Percentiles rank a stretch among this genome's conserved stretches.
phyloP scores from a whole-genome alignment of 2,113 vertebrate genomes.

The Callithrix jacchus region DNA sequence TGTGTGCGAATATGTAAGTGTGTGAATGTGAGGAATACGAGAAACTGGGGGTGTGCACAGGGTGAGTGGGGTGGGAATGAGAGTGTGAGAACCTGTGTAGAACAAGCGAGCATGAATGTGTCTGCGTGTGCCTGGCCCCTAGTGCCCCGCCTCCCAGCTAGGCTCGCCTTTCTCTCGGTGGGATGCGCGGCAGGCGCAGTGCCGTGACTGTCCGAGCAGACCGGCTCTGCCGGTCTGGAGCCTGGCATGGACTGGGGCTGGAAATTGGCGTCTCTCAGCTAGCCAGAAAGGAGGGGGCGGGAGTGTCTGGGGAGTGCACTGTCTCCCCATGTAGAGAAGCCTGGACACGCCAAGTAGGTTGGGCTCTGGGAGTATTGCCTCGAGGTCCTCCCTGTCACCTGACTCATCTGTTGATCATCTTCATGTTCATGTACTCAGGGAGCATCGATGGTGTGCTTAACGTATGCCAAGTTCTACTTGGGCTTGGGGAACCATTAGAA shows the following conservation, averaged over 20 bases:
- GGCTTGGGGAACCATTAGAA: neutral
- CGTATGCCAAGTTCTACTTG: neutral
- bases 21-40: neutral
- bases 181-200: too few species aligned
- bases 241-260: neutral
- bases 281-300: rapidly evolving
- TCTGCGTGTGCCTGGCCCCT: neutral
- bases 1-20: neutral
- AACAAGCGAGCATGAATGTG: neutral
- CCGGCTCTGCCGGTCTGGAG: neutral
- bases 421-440: neutral
- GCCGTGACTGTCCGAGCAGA: too few species aligned
- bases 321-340: neutral
- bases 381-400: neutral
- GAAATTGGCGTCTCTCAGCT: neutral
- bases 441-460: neutral
- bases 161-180: rapidly evolving
- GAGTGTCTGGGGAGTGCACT: neutral
- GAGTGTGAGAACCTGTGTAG: neutral
- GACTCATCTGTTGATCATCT: neutral
- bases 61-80: neutral
- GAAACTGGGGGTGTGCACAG: neutral
- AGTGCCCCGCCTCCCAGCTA: rapidly evolving
- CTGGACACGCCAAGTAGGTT: too few species aligned
- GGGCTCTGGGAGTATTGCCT: neutral